A percentile compares a stretch with the other conserved stretches of the same genome.
Conservation (phyloP, 2,113 vertebrate species). For the Cairina moschata region DNA sequence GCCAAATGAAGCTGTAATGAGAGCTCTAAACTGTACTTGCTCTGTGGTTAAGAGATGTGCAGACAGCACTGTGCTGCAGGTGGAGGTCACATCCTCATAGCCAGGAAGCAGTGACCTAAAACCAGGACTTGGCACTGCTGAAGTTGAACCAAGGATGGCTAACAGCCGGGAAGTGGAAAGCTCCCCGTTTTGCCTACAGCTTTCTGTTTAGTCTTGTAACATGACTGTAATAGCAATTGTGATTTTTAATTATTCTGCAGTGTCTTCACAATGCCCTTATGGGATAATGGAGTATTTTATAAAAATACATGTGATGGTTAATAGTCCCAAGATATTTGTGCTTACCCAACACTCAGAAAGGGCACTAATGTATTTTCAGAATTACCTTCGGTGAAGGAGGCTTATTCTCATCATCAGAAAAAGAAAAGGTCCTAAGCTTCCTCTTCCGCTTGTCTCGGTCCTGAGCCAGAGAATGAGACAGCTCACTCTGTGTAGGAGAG, state of each 20-base stretch:
- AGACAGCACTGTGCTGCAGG: neutral
- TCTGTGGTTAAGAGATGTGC: neutral
- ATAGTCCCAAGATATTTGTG: neutral
- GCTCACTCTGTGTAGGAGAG: constrained; percentile 87
- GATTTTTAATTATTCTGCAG: neutral
- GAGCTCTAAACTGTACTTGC: neutral
- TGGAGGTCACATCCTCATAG: rapidly evolving
- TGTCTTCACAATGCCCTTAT: neutral
- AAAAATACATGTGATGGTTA: neutral
- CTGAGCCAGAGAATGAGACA: constrained; percentile 73
- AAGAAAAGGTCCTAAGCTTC: constrained; percentile 87
- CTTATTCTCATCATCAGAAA: constrained; percentile 93
- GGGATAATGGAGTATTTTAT: neutral
- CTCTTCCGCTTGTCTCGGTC: constrained; percentile 83
- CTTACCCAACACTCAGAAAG: neutral
- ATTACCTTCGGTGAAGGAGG: constrained; percentile 93
- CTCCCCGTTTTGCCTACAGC: neutral
- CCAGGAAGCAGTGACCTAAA: neutral
- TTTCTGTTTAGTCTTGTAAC: neutral
- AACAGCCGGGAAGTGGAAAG: neutral
- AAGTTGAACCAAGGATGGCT: neutral
- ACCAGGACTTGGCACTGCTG: neutral
- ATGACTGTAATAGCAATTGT: neutral
- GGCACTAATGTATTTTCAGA: neutral
- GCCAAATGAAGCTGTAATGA: neutral